Evolutionary conservation across 2,888 invertebrate species (phyloP).

Genomic region (Diarsia brunnea): DNA sequence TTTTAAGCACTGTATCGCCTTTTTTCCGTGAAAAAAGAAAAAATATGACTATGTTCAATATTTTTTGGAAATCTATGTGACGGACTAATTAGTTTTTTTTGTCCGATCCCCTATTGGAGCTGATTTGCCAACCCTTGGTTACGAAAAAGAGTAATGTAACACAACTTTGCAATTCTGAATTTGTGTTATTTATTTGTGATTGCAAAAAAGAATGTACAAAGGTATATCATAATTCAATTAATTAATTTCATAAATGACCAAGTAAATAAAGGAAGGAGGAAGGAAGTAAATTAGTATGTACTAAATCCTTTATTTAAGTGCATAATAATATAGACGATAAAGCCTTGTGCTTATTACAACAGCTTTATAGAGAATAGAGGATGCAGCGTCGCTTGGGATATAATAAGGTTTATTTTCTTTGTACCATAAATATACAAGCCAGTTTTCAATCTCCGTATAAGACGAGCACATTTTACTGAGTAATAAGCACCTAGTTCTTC

Average conservation of each 20-base stretch:
- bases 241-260: background rate
- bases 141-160: background rate
- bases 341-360: background rate
- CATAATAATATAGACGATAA: background rate
- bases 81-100: too few species aligned
- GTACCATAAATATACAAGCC: background rate
- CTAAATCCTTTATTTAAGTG: too few species aligned
- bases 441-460: constrained; percentile 13
- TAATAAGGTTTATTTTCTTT: constrained; percentile 1
- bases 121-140: background rate
- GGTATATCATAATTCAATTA: background rate
- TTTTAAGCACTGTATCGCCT: too few species aligned
- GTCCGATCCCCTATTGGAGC: too few species aligned
- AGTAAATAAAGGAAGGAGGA: background rate
- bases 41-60: too few species aligned
- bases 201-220: background rate
- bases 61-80: too few species aligned
- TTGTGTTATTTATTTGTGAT: background rate
- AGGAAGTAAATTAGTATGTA: background rate
- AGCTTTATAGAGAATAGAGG: background rate
- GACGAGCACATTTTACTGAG: constrained; percentile 1
- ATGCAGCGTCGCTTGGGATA: background rate
- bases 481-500: background rate
- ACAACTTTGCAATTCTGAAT: background rate
- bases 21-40: too few species aligned